Conservation (phyloP, 1,140 invertebrate genomes). For the Odontomachus brunneus region DNA sequence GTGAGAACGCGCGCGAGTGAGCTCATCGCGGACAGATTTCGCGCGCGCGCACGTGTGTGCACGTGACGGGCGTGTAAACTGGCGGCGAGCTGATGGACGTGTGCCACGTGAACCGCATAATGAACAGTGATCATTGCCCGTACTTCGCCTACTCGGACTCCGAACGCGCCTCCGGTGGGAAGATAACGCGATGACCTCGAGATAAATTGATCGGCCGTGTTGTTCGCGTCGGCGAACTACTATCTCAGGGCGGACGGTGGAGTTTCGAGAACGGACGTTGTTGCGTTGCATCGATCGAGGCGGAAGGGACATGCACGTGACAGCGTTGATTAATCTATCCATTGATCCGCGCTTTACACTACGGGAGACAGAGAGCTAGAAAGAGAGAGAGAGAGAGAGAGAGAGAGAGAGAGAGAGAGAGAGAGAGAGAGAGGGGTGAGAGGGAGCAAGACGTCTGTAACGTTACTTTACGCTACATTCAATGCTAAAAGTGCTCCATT, state of each 20-base stretch:
- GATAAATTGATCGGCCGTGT: conserved; percentile 67
- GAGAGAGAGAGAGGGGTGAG: too few relatives aligned
- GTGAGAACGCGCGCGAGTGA: conserved; percentile 2
- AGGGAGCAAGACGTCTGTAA: neutral
- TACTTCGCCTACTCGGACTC: conserved; percentile 67
- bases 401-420: too few relatives aligned
- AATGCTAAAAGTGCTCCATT: neutral
- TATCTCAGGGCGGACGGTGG: conserved; percentile 17
- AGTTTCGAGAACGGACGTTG: conserved; percentile 8
- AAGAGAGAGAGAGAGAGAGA: too few relatives aligned
- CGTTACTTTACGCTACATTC: conserved; percentile 3
- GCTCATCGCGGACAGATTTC: conserved; percentile 59
- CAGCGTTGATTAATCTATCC: conserved; percentile 24
- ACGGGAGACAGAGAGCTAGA: neutral
- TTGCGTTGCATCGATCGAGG: neutral
- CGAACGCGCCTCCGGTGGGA: conserved; percentile 52
- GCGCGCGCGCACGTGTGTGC: conserved; percentile 54
- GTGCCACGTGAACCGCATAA: conserved; percentile 75
- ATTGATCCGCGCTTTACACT: conserved; percentile 10
- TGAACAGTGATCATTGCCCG: conserved; percentile 70
- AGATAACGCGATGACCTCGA: conserved; percentile 74
- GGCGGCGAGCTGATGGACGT: conserved; percentile 67
- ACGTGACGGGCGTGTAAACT: conserved; percentile 69
- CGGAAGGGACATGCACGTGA: conserved; percentile 38
- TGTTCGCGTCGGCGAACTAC: conserved; percentile 49